Evolutionary conservation across 2,888 invertebrate species (phyloP), one percentile per base, ranked within the genome.

Genomic region (Rhagophthalmus giganteus): DNA sequence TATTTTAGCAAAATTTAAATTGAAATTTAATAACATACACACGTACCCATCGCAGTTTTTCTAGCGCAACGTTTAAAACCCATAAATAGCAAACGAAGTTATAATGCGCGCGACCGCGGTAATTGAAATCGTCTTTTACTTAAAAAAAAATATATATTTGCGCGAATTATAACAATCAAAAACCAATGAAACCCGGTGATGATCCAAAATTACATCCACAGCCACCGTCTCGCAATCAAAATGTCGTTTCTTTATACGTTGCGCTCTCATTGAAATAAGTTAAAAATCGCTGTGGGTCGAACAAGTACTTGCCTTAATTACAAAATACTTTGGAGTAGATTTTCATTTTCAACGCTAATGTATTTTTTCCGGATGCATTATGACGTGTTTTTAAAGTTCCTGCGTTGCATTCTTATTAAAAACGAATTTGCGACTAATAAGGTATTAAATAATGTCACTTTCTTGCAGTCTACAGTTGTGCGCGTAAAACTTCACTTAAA

Each of bases 191-290:
- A 31, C 24, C 15, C 20, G 11, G 14, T 35, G 31, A 37, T 42
- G 42, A 37, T 30, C 24, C 32, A 26, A 49, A 41, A 49, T 49
- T 49, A 41, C 26, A 30, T 37, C 27, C 25, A 35, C 42, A 30
- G 31, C 27, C 25, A 35, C 42, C 40, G 40, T 34, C 28, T 49
- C 31, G 35, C 37, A 49, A 49, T 49, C 49, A 49, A 49, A 49
- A 49, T 42, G 37, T 49, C 49, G 42, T 49, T 49, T 41, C 37
- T 37, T 37, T 10, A 26, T 11, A 27, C 34, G 24, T 26, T 41
- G 35, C 39, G 12, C 31, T 41, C 12, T 16, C 34, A 40, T 27
- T 28, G 27, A 33, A 28, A 27, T 27, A 39, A 28, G 11, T 39
- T 24, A 16, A 39, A 33, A 31, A 32, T 30, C 13, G 6, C 12